Evolutionary conservation across 2,113 vertebrate genomes (phyloP).

Genomic region (Paramormyrops kingsleyae): DNA sequence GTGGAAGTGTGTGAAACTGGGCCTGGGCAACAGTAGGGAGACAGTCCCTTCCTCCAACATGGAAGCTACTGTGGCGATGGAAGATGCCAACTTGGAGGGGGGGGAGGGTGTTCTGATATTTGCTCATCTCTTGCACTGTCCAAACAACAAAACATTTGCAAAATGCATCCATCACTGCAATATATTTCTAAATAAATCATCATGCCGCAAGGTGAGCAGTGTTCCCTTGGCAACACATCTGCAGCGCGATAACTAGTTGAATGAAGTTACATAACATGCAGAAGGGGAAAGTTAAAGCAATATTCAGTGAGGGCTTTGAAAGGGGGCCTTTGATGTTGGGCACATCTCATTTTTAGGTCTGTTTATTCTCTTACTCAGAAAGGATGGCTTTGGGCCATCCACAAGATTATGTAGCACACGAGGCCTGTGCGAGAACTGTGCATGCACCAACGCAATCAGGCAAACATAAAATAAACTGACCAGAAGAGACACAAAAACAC

Average conservation of each 20-base stretch:
- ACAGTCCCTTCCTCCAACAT: neutral
- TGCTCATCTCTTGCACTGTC: neutral
- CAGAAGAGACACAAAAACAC: constrained; percentile 13
- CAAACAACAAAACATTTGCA: neutral
- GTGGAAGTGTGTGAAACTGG: neutral
- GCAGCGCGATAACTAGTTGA: constrained; percentile 19
- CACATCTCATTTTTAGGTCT: constrained; percentile 13
- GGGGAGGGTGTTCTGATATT: neutral
- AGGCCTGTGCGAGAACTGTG: neutral
- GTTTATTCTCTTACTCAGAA: constrained; percentile 14
- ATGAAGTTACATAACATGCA: constrained; percentile 28
- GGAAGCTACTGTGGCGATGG: neutral
- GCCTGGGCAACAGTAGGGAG: neutral
- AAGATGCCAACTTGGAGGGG: neutral
- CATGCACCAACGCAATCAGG: neutral
- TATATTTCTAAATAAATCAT: neutral
- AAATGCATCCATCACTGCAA: constrained; percentile 10
- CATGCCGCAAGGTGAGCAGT: neutral
- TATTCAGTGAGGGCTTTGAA: constrained; percentile 4
- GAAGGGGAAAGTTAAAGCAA: neutral
- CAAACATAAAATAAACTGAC: neutral
- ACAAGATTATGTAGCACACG: constrained; percentile 5
- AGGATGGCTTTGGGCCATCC: constrained; percentile 23
- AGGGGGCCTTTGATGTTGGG: constrained; percentile 13
- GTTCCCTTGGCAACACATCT: constrained; percentile 28